A percentile compares a stretch with the other conserved stretches of the same genome.
Evolutionary conservation across 2,888 invertebrate species (phyloP).

Genomic region (Creontiades dilutus): DNA sequence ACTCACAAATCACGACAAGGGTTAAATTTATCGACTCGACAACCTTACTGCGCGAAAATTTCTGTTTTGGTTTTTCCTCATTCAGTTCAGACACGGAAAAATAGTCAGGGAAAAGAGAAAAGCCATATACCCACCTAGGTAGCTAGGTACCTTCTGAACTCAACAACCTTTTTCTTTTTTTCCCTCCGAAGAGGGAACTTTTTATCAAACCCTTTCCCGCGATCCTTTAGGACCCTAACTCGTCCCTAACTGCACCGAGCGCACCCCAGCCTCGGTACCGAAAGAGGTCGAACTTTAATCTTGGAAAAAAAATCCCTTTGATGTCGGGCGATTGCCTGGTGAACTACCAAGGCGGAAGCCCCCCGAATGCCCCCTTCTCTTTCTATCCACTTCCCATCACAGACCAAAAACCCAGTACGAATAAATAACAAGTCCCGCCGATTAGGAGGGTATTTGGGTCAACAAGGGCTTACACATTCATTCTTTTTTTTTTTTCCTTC

Average conservation of each 20-base stretch:
- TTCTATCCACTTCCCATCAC: constrained; percentile 40
- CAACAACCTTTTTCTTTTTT: constrained; percentile 1
- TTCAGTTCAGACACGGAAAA: not conserved
- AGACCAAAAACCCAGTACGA: constrained; percentile 42
- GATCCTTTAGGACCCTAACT: constrained; percentile 18
- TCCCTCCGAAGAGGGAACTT: not conserved
- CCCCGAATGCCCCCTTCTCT: constrained; percentile 6
- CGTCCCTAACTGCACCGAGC: constrained; percentile 44
- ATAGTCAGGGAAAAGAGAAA: not conserved
- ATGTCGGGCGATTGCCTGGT: constrained; percentile 61
- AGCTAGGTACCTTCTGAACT: not conserved
- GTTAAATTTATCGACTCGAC: too few species aligned
- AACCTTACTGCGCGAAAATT: not conserved
- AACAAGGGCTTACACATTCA: constrained; percentile 54
- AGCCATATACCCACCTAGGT: too few species aligned
- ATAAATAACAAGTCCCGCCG: constrained; percentile 65
- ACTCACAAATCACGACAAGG: too few species aligned
- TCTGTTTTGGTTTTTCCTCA: not conserved
- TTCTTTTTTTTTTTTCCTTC: too few species aligned
- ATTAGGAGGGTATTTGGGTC: constrained; percentile 69
- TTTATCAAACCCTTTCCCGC: constrained; percentile 14
- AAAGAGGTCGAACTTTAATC: constrained; percentile 71
- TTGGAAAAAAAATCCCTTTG: constrained; percentile 61
- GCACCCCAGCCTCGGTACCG: constrained; percentile 21
- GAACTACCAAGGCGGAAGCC: constrained; percentile 60